Evolutionary conservation across 1,140 invertebrate species (phyloP).

Genomic region (Phenacoccus solenopsis): DNA sequence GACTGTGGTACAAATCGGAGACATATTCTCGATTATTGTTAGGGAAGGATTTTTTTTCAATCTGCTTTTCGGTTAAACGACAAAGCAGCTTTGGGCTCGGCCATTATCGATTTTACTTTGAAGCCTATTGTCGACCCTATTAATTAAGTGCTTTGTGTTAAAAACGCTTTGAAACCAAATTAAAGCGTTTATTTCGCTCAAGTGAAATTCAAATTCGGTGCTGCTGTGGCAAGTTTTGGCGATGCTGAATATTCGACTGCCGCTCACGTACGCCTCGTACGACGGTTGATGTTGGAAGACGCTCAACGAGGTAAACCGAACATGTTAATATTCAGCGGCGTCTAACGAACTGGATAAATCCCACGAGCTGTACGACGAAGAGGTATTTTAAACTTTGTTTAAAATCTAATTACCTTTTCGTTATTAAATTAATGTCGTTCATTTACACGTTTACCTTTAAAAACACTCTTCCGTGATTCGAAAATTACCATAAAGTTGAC

Average conservation of each 20-base stretch:
- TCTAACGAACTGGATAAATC: constrained; percentile 1
- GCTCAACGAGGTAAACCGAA: background rate
- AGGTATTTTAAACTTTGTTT: background rate
- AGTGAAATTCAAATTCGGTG: background rate
- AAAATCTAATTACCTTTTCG: constrained; percentile 3
- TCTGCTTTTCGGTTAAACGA: background rate
- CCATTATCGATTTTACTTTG: background rate
- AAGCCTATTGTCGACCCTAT: background rate
- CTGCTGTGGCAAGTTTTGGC: background rate
- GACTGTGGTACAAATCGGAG: background rate
- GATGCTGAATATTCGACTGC: background rate
- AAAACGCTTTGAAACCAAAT: constrained; percentile 2
- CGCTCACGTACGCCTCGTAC: background rate
- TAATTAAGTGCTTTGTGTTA: constrained; percentile 3
- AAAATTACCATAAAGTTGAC: too few species aligned
- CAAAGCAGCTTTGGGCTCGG: background rate
- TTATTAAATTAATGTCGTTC: constrained; percentile 3
- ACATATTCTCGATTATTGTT: too few species aligned
- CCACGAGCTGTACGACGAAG: background rate
- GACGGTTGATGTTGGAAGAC: background rate
- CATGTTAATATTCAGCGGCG: background rate
- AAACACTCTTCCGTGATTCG: too few species aligned
- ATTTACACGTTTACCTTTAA: constrained; percentile 2
- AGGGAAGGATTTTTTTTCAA: too few species aligned
- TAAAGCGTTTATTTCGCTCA: background rate